A percentile compares a stretch with the other conserved stretches of the same genome.
Evolutionary conservation across 35 echinoderm and acorn worm genomes (phyloP).

Genomic region (Ophioderma brevispina): DNA sequence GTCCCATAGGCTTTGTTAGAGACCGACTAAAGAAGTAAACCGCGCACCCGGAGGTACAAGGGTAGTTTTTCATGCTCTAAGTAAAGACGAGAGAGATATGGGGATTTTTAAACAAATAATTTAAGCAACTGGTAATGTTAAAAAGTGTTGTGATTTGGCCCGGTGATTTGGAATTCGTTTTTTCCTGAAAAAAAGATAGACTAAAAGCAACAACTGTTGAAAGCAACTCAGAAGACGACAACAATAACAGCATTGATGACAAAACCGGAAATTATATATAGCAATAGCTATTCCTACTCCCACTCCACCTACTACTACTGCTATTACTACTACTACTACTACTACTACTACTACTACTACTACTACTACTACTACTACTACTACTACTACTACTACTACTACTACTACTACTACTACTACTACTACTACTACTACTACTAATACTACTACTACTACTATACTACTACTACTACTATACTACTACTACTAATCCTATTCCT

Average conservation of each 20-base stretch:
- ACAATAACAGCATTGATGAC: too few species aligned
- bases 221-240: too few species aligned
- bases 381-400: constrained; percentile 3
- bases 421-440: too few species aligned
- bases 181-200: background rate
- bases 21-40: background rate
- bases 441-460: too few species aligned
- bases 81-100: background rate
- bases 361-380: constrained; percentile 3
- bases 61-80: background rate
- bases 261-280: too few species aligned
- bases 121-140: background rate
- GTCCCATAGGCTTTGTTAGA: background rate
- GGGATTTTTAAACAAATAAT: constrained; percentile 15
- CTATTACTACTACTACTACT: constrained; percentile 4
- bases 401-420: constrained; percentile 2
- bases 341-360: background rate
- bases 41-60: background rate
- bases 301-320: background rate
- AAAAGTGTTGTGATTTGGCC: background rate
- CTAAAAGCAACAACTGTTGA: too few species aligned
- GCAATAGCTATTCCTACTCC: too few species aligned
- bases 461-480: too few species aligned
- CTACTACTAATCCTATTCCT: too few species aligned
- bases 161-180: background rate